Evolutionary conservation across 2,888 invertebrate species (phyloP).

Genomic region (Cosmia pyralina): DNA sequence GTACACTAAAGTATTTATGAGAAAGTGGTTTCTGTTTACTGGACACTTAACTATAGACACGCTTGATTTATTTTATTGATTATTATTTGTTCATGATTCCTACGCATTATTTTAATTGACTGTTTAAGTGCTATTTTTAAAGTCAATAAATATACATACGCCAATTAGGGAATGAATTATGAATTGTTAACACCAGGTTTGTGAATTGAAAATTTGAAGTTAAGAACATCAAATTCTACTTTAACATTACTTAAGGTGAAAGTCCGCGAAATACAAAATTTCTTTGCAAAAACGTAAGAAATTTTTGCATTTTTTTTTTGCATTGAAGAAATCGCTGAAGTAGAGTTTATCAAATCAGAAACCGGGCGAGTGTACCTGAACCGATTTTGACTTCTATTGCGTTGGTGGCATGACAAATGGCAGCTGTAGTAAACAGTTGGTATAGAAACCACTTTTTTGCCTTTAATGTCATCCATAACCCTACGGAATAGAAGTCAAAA

Average conservation of each 20-base stretch:
- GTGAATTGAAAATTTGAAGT: too few species aligned
- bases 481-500: too few species aligned
- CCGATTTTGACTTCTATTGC: too few species aligned
- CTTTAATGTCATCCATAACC: too few species aligned
- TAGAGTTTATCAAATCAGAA: background rate
- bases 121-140: slow-evolving; percentile 17
- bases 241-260: background rate
- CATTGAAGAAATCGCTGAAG: too few species aligned
- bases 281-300: background rate
- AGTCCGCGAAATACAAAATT: background rate
- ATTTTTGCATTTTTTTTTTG: too few species aligned
- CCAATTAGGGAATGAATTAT: slow-evolving; percentile 30
- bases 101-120: slow-evolving; percentile 12
- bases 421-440: too few species aligned
- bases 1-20: slow-evolving; percentile 7
- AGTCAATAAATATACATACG: slow-evolving; percentile 8
- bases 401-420: too few species aligned
- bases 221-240: background rate
- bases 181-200: too few species aligned
- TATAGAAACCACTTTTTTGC: too few species aligned
- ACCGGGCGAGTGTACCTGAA: too few species aligned
- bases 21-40: slow-evolving; percentile 20
- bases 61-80: slow-evolving; percentile 32
- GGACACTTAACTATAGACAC: slow-evolving; percentile 1
- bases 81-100: slow-evolving; percentile 5